A percentile compares a stretch with the other conserved stretches of the same genome.
These are phyloP conservation scores for Pampus argenteus DNA, from an alignment of 2,797 vertebrate species.

Conservation along the genomic window DNA sequence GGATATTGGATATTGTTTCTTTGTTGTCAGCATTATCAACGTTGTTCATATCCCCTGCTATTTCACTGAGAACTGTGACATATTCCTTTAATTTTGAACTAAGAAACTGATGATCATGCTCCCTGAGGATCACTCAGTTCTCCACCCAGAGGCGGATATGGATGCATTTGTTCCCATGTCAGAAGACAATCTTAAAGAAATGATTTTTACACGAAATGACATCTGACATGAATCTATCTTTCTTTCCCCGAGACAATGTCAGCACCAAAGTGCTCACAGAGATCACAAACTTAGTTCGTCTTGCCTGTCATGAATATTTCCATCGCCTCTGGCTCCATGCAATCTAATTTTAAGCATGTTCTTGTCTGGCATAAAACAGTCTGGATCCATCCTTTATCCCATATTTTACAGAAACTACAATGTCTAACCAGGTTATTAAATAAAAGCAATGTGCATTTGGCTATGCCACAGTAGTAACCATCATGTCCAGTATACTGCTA, in stretches of 20 bases:
- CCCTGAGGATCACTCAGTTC: background rate
- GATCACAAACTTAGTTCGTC: conserved; percentile 25
- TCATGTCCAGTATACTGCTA: background rate
- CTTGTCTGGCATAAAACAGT: background rate
- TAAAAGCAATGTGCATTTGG: background rate
- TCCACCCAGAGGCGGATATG: conserved; percentile 10
- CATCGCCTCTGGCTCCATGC: conserved; percentile 13
- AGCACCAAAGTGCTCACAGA: conserved; percentile 18
- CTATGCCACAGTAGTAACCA: background rate
- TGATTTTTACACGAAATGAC: conserved; percentile 15
- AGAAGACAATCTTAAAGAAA: conserved; percentile 10
- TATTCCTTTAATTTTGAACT: conserved; percentile 4
- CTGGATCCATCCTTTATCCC: background rate
- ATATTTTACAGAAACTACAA: background rate
- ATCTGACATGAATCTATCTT: conserved; percentile 8
- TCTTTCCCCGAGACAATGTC: conserved; percentile 10
- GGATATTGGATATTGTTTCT: background rate
- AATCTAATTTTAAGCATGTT: conserved; percentile 9
- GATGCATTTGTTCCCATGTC: conserved; percentile 7
- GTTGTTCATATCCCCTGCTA: background rate
- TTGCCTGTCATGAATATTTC: conserved; percentile 15
- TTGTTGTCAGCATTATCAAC: background rate
- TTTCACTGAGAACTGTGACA: conserved; percentile 5
- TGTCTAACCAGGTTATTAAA: background rate
- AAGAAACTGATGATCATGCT: conserved; percentile 9